Base-by-base conservation (phyloP, 2,888 invertebrate genomes). In the Pyralis farinalis region DNA sequence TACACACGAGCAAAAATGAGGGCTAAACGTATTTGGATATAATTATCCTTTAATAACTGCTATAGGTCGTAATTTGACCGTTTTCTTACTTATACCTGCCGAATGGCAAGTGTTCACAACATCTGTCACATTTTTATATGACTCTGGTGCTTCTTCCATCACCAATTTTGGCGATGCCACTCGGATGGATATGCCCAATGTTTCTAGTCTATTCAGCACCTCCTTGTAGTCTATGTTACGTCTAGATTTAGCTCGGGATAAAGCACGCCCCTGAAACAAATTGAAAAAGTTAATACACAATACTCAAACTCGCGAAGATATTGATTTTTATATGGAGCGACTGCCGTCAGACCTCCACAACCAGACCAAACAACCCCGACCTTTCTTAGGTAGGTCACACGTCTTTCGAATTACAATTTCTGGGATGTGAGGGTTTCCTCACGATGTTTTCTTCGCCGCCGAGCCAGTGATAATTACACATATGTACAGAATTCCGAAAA, bases 121-220 rank as follows among this genome's bases (percentile, higher is more conserved):
- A 89, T 99, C 99, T 0, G 98, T 99, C 0, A 99, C 99, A 89
- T 99, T 97, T 86, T 99, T 99, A 81, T 99, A 99, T 0, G 99
- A 99, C 70, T 99, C 98, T 0, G 99, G 99, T 3, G 99, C 97
- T 90, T 99, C 99, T 87, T 99, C 99, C 99, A 99, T 99, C 0
- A 99, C 98, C 44, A 99, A 87, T 83, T 99, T 99, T 0, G 99
- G 99, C 7, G 99, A 99, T 6, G 99, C 99, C 0, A 99, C 98
- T 68, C 99, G 91, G 52, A 99, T 99, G 1, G 97, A 95, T 59
- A 98, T 98, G 20, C 98, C 98, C 86, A 93, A 92, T 37, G 91
- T 88, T 51, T 97, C 93, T 46, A 99, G 81, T 71, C 95, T 96
- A 8, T 91, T 90, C 32, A 99, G 83, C 1, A 99, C 99, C 39